These are phyloP conservation scores for Rhinogobius similis DNA, from an alignment of 2,113 vertebrate species.

Conservation along the genomic window DNA sequence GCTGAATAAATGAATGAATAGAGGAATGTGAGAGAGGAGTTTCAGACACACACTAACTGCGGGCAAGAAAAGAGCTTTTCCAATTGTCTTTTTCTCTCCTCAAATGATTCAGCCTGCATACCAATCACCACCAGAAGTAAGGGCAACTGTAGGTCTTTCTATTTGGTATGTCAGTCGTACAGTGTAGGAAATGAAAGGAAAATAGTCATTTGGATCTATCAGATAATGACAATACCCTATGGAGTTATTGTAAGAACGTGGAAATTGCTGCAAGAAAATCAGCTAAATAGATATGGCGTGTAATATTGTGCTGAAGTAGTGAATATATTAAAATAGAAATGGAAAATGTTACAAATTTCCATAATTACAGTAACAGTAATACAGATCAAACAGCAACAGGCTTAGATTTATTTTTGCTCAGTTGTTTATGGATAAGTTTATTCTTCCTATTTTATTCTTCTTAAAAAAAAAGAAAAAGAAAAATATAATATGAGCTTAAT, in stretches of 20 bases:
- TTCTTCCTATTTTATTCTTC: too few species aligned
- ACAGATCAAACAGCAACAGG: too few species aligned
- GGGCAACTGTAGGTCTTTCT: conserved; percentile 42
- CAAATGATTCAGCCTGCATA: conserved; percentile 76
- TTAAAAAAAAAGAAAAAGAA: too few species aligned
- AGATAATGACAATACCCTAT: neutral
- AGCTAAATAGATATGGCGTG: neutral
- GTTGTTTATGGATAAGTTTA: too few species aligned
- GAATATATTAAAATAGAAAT: too few species aligned
- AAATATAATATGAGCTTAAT: too few species aligned
- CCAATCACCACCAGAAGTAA: conserved; percentile 68
- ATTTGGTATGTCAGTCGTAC: neutral
- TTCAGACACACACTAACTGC: conserved; percentile 75
- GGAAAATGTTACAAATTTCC: too few species aligned
- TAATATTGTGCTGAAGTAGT: neutral
- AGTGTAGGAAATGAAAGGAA: neutral
- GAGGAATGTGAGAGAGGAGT: conserved; percentile 78
- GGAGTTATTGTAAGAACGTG: too few species aligned
- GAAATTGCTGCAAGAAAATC: neutral
- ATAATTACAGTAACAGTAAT: too few species aligned
- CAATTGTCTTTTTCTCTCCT: conserved; percentile 70
- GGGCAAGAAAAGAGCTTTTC: conserved; percentile 74
- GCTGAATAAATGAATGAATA: conserved; percentile 81
- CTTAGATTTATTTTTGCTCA: too few species aligned
- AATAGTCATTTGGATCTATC: neutral